These are phyloP conservation scores for Chouioia cunea DNA, from an alignment of 2,888 invertebrate genomes.

Conservation along the genomic window DNA sequence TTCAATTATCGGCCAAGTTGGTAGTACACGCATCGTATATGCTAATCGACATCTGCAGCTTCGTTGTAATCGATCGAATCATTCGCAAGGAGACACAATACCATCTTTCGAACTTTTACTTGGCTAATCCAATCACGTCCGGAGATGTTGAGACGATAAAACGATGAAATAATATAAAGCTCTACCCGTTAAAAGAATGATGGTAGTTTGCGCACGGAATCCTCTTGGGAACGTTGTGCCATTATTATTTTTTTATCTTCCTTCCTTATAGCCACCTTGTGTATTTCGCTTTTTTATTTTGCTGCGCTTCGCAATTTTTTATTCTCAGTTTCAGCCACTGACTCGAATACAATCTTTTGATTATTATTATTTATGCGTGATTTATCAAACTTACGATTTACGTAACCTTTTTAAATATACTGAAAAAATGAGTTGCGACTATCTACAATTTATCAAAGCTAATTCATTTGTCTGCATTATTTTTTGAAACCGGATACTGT, in stretches of 20 bases:
- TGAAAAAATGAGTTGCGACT: too few relatives aligned
- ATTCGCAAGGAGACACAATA: conserved; percentile 37
- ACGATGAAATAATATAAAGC: conserved; percentile 36
- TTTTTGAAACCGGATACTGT: too few relatives aligned
- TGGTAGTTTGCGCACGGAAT: conserved; percentile 29
- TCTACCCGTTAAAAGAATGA: conserved; percentile 11
- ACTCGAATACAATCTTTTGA: conserved; percentile 6
- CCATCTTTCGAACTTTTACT: conserved; percentile 29
- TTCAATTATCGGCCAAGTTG: conserved; percentile 35
- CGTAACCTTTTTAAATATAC: too few relatives aligned
- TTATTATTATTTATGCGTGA: conserved; percentile 24
- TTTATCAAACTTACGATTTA: conserved; percentile 30
- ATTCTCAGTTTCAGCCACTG: conserved; percentile 28
- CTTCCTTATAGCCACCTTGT: conserved; percentile 17
- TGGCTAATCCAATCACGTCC: conserved; percentile 32
- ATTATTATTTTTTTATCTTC: conserved; percentile 34
- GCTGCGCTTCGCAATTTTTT: conserved; percentile 19
- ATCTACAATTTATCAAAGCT: too few relatives aligned
- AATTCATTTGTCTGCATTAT: too few relatives aligned
- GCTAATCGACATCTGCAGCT: conserved; percentile 33
- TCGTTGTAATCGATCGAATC: conserved; percentile 18
- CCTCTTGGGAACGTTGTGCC: conserved; percentile 28
- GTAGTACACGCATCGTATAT: conserved; percentile 7
- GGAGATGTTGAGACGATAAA: conserved; percentile 35
- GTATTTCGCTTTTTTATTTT: conserved; percentile 20